These are phyloP conservation scores for Phaetusa simplex DNA, from an alignment of 2,113 vertebrate genomes.

Conservation along the genomic window DNA sequence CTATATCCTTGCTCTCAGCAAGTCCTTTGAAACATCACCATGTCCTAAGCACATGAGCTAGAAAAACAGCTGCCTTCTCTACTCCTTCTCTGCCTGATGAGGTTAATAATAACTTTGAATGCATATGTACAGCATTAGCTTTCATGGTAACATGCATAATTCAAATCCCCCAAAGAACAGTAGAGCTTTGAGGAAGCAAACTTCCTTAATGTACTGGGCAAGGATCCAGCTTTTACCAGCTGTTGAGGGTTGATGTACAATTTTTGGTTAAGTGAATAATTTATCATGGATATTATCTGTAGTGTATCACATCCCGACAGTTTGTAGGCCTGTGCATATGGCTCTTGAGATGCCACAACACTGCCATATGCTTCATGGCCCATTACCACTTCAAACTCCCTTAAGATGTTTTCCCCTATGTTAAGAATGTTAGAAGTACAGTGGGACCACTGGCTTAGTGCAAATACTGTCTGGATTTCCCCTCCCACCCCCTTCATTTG, in stretches of 20 bases:
- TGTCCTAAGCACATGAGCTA: conserved; percentile 24
- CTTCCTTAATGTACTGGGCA: conserved; percentile 75
- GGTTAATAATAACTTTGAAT: conserved; percentile 80
- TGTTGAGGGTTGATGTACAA: conserved; percentile 72
- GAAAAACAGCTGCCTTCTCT: conserved; percentile 70
- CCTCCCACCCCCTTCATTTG: not conserved
- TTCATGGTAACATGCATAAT: conserved; percentile 76
- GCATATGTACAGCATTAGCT: conserved; percentile 74
- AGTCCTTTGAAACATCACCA: conserved; percentile 32
- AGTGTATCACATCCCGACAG: conserved; percentile 68
- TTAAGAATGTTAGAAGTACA: conserved; percentile 19
- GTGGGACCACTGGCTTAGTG: not conserved
- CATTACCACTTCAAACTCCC: conserved; percentile 68
- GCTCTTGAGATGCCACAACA: conserved; percentile 72
- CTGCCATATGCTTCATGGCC: conserved; percentile 74
- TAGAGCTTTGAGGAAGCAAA: conserved; percentile 76
- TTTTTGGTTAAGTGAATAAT: conserved; percentile 80
- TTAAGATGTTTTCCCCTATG: conserved; percentile 49
- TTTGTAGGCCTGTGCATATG: conserved; percentile 70
- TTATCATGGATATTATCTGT: conserved; percentile 73
- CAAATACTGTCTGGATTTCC: not conserved
- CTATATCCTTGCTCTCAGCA: conserved; percentile 31
- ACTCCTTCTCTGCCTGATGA: conserved; percentile 68
- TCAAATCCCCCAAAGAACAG: conserved; percentile 75
- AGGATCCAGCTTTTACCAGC: conserved; percentile 71